Conservation (phyloP, 2,113 vertebrate genomes). For the Ictidomys tridecemlineatus region DNA sequence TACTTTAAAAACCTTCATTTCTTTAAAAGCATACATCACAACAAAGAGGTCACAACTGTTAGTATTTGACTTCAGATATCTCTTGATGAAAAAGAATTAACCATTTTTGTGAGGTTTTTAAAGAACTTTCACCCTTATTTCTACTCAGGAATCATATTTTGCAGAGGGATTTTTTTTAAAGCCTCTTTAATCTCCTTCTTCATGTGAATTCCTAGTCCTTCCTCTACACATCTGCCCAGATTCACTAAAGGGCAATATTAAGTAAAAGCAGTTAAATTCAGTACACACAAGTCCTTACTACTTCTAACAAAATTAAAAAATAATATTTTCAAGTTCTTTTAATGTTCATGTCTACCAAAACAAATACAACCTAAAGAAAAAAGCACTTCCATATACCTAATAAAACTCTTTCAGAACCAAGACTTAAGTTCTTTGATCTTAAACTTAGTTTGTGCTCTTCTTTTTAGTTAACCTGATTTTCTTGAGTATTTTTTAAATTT, state of each 20-base stretch:
- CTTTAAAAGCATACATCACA: not conserved
- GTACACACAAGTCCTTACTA: not conserved
- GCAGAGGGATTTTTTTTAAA: not conserved
- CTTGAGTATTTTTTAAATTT: not conserved
- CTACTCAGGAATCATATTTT: not conserved
- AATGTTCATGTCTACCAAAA: not conserved
- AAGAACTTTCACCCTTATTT: constrained; percentile 2
- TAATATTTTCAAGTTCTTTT: not conserved
- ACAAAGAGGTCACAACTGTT: not conserved
- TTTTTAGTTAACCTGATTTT: not conserved
- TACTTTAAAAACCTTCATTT: not conserved
- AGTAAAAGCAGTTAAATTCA: not conserved
- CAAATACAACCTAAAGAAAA: not conserved
- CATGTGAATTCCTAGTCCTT: not conserved
- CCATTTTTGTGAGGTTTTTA: not conserved
- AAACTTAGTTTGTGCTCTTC: constrained; percentile 23
- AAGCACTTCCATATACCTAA: not conserved
- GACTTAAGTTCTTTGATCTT: not conserved
- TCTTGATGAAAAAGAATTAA: constrained; percentile 9
- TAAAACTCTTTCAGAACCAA: constrained; percentile 33
- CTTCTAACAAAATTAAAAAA: not conserved
- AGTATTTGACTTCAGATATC: not conserved
- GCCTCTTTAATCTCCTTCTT: not conserved
- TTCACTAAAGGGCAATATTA: not conserved
- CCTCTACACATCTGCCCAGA: not conserved